These are phyloP conservation scores for Schizopygopsis malacanthus DNA, from an alignment of 2,797 vertebrate genomes.

Conservation along the genomic window DNA sequence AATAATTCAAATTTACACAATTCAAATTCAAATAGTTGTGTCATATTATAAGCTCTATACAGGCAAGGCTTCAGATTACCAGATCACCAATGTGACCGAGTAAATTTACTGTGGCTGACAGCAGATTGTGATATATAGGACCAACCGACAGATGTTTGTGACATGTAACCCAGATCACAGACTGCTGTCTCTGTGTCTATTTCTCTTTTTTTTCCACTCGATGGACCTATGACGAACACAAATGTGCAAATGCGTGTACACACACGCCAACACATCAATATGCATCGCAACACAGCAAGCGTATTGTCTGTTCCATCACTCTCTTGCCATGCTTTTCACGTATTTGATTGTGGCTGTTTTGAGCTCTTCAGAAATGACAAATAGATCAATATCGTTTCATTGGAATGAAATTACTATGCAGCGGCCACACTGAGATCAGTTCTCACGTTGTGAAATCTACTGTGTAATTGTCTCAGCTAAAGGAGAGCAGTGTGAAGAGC, in stretches of 20 bases:
- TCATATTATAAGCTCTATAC: too few relatives aligned
- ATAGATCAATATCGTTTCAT: conserved; percentile 63
- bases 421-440: conserved; percentile 34
- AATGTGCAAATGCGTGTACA: background rate
- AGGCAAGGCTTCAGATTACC: conserved; percentile 60
- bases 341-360: conserved; percentile 46
- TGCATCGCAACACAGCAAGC: background rate
- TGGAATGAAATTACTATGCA: conserved; percentile 62
- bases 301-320: conserved; percentile 14
- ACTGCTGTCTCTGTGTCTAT: conserved; percentile 58
- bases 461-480: conserved; percentile 59
- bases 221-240: background rate
- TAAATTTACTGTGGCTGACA: conserved; percentile 75
- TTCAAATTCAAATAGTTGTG: too few relatives aligned
- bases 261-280: conserved; percentile 20
- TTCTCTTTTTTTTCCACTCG: conserved; percentile 2
- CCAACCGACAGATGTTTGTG: conserved; percentile 76
- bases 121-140: conserved; percentile 71
- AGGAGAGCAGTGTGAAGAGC: conserved; percentile 56
- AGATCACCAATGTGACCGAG: conserved; percentile 67
- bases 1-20: too few relatives aligned
- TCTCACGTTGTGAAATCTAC: conserved; percentile 54
- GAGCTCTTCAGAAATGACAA: conserved; percentile 56
- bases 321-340: conserved; percentile 44
- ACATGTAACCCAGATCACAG: conserved; percentile 70